Conservation (phyloP, 2,797 vertebrate species). For the Labroides dimidiatus region DNA sequence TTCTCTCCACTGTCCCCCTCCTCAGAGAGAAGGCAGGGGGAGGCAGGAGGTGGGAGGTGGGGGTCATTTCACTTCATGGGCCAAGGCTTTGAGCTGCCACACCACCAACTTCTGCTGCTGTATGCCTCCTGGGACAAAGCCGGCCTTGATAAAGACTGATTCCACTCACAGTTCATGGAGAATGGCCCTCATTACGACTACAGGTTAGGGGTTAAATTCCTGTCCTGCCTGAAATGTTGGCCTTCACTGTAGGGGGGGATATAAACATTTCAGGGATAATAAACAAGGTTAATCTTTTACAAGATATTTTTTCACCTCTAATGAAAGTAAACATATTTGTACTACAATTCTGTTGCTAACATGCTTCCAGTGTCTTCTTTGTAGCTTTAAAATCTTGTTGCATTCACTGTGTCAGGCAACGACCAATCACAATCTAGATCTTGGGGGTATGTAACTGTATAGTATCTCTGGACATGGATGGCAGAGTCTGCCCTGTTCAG, state of each 20-base stretch:
- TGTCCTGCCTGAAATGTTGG: constrained; percentile 17
- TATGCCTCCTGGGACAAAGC: constrained; percentile 66
- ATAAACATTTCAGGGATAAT: not conserved
- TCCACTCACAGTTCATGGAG: constrained; percentile 30
- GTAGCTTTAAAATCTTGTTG: not conserved
- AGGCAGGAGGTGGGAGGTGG: not conserved
- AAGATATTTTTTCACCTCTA: too few species aligned
- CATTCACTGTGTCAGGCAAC: constrained; percentile 7
- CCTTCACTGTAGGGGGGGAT: not conserved
- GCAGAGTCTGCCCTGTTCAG: constrained; percentile 1
- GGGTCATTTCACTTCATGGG: constrained; percentile 39
- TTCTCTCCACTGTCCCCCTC: constrained; percentile 46
- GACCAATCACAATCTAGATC: constrained; percentile 26
- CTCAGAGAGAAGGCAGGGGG: constrained; percentile 35
- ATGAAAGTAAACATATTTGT: not conserved
- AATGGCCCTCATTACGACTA: constrained; percentile 52
- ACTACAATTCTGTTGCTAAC: not conserved
- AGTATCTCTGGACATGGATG: constrained; percentile 1
- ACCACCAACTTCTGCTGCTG: constrained; percentile 51
- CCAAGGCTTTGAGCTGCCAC: constrained; percentile 51
- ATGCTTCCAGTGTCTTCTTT: constrained; percentile 25
- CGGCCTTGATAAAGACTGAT: constrained; percentile 64
- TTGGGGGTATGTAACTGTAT: constrained; percentile 3
- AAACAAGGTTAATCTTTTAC: not conserved
- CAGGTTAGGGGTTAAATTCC: constrained; percentile 56